These are phyloP conservation scores for Phrynocephalus forsythii DNA, from an alignment of 2,797 vertebrate species.

Conservation along the genomic window DNA sequence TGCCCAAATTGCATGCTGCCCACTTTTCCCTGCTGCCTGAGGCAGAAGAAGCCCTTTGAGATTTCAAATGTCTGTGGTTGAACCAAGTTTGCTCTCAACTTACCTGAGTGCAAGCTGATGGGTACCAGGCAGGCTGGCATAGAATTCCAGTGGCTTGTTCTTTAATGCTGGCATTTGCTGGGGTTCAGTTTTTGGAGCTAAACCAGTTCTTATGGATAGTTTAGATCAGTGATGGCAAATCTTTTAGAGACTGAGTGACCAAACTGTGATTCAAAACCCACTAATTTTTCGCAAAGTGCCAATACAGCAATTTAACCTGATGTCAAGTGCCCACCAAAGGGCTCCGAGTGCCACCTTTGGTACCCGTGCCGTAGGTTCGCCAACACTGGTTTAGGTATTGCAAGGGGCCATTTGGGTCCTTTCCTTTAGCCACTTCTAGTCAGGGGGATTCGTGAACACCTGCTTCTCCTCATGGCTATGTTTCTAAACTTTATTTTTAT, in stretches of 20 bases:
- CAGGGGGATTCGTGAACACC: not conserved
- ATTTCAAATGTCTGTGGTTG: not conserved
- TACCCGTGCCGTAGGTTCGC: too few relatives aligned
- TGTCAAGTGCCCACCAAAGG: too few relatives aligned
- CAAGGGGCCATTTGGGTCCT: not conserved
- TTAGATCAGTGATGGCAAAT: too few relatives aligned
- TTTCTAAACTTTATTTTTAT: not conserved
- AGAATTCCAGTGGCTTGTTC: not conserved
- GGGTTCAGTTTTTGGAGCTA: not conserved
- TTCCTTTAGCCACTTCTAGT: not conserved
- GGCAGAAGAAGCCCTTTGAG: not conserved
- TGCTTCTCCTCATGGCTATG: not conserved
- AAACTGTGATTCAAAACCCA: too few relatives aligned
- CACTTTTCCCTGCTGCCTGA: not conserved
- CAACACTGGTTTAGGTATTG: too few relatives aligned
- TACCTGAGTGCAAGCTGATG: not conserved
- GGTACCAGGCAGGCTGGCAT: not conserved
- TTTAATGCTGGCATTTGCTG: accelerated
- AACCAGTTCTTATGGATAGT: accelerated
- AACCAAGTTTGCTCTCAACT: conserved; percentile 20
- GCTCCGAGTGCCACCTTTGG: too few relatives aligned
- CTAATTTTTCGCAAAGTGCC: too few relatives aligned
- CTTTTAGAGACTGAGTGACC: too few relatives aligned
- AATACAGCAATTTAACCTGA: too few relatives aligned
- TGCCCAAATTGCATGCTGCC: not conserved